Evolutionary conservation across 2,797 vertebrate species (phyloP), one percentile per base, ranked within the genome.

Genomic region (Taenioides sp.): DNA sequence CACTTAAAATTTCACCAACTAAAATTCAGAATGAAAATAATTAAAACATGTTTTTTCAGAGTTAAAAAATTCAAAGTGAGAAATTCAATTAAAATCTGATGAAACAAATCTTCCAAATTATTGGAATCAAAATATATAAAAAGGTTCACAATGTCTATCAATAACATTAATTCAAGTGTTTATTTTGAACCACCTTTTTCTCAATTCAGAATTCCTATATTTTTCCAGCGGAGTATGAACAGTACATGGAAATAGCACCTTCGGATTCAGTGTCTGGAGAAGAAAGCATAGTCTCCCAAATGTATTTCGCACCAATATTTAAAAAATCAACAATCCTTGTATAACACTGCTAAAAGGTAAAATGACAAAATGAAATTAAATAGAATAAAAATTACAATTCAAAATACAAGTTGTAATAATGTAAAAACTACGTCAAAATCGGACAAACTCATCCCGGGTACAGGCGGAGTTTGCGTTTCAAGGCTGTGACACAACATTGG

Each of bases 331-430:
- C 94, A 95, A 95, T 91, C 95, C 94, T 94, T 93, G 92, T 93
- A 97, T 96, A 97, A 95, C 93, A 96, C 94, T 97, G 95, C 94
- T 95, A 96, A 94, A 96, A 62, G 94, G 91, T 89, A 92, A 95
- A 96, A 95, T 91, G 90, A 94, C 91, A 91, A 89, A 59, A 88
- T 90, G 93, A 93, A 93, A 94, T 95, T 95, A 95, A 96, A 96
- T 95, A 96, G 93, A 94, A 95, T 95, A 94, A 95, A 93, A 93
- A 90, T 94, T 93, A 95, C 94, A 95, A 93, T 93, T 93, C 92
- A 95, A 92, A 65, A 94, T 89, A 89, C 91, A 93, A 93, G 94
- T 95, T 93, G 95, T 92, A 94, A 95, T 92, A 93, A 94, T 88
- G 92, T 95, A 90, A 94, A 95, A 94, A 94, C 94, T 94, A 94